Evolutionary conservation across 2,113 vertebrate species (phyloP).

Genomic region (Larimichthys polyactis): DNA sequence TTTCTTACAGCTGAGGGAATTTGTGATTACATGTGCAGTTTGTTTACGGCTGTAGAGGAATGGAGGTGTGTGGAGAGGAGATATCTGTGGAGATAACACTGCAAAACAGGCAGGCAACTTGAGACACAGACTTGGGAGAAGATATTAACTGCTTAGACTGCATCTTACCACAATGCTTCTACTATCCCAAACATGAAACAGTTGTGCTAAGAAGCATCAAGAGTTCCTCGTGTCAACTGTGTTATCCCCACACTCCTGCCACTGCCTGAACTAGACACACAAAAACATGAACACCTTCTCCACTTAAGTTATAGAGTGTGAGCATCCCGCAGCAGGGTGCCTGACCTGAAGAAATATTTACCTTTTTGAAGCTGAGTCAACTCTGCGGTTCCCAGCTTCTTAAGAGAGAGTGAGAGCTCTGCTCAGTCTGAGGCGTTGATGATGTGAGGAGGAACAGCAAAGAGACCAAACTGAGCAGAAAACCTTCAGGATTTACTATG

Average conservation of each 20-base stretch:
- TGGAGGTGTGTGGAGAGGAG: background rate
- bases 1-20: conserved; percentile 20
- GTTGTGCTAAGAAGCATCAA: background rate
- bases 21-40: conserved; percentile 21
- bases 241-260: background rate
- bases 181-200: background rate
- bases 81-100: conserved; percentile 6
- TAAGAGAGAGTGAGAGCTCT: background rate
- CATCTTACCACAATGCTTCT: background rate
- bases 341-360: conserved; percentile 47
- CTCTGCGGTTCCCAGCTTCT: conserved; percentile 14
- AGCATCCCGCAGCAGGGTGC: conserved; percentile 19
- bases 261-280: background rate
- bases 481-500: background rate
- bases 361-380: conserved; percentile 46
- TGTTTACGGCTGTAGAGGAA: conserved; percentile 22
- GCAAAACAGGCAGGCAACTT: background rate
- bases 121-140: background rate
- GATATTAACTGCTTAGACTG: background rate
- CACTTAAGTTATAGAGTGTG: conserved; percentile 35
- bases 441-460: conserved; percentile 26
- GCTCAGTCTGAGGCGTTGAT: conserved; percentile 25
- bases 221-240: background rate
- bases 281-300: conserved; percentile 28
- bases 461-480: conserved; percentile 13